Base-by-base conservation (phyloP, 2,888 invertebrate species). In the Charanyca ferruginea region DNA sequence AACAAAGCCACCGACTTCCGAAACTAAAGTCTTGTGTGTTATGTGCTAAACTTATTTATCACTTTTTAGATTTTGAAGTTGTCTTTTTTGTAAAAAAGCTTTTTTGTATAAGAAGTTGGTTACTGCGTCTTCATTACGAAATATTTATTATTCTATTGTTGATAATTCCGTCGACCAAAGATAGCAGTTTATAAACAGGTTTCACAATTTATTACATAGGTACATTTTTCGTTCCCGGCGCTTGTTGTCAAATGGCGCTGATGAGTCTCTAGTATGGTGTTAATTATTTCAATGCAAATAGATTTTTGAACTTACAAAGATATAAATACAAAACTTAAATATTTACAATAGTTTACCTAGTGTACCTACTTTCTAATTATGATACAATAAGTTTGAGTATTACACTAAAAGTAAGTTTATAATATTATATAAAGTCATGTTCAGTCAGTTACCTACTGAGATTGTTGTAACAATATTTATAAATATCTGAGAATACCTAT, bases 311-410 rank as follows among this genome's bases (percentile, higher is more conserved):
- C 38, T 71, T 77, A 81, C 28, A 69, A 77, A 77, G 79, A 32
- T 11, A 59, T 80, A 80, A 81, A 80, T 80, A 81, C 42, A 68
- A 65, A 66, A 53, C 45, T 77, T 77, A 71, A 69, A 61, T 80
- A 81, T 80, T 79, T 80, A 80, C 81, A 80, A 60, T 51, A 61
- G 55, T 69, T 61, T 38, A 38, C 38, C 62, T 54, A 55, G 16
- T 16, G 38, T 38, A 38, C 51, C 35, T 67, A 59, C 23, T 67
- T 64, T 57, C 38, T 62, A 63, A 38, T 47, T 71, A 66, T 65
- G 55, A 59, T 72, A 76, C 65, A 78, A 48, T 25, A 52, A 47
- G 32, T 57, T 55, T 57, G 73, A 79, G 70, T 73, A 79, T 76
- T 79, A 51, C 53, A 58, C 51, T 71, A 59, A 49, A 38, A 32